A percentile compares a stretch with the other conserved stretches of the same genome.
These are phyloP conservation scores for Apeira syringaria DNA, from an alignment of 2,888 invertebrate species.

Conservation along the genomic window DNA sequence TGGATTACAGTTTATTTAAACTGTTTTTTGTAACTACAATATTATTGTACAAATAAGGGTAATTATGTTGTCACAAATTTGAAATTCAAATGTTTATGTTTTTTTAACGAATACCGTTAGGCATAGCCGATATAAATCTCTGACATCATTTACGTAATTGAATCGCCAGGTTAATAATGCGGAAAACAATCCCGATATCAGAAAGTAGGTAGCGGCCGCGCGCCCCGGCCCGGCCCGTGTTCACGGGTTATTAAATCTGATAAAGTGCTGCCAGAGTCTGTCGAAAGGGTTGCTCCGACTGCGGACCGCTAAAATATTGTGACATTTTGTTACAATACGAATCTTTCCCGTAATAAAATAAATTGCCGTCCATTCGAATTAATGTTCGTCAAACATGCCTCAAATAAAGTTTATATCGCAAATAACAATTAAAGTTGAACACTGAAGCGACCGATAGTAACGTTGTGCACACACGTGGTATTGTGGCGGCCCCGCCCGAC, in stretches of 20 bases:
- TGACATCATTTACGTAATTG: conserved; percentile 75
- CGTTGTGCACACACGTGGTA: conserved; percentile 58
- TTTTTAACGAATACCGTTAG: conserved; percentile 19
- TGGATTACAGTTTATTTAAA: conserved; percentile 13
- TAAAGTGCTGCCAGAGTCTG: conserved; percentile 63
- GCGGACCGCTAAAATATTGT: conserved; percentile 70
- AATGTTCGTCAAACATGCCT: conserved; percentile 29
- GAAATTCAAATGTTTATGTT: conserved; percentile 18
- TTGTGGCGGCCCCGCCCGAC: conserved; percentile 62
- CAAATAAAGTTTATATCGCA: conserved; percentile 27
- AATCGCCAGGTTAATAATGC: conserved; percentile 79
- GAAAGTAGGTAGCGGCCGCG: conserved; percentile 62
- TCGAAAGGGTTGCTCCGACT: conserved; percentile 71
- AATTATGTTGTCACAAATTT: conserved; percentile 28
- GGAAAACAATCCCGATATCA: conserved; percentile 78
- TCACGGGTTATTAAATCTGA: conserved; percentile 80
- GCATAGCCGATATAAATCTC: conserved; percentile 36
- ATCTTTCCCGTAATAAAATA: conserved; percentile 26
- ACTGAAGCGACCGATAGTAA: conserved; percentile 46
- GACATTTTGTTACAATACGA: conserved; percentile 52
- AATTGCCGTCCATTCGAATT: conserved; percentile 24
- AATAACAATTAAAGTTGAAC: conserved; percentile 32
- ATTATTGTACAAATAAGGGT: conserved; percentile 2
- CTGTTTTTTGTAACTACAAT: conserved; percentile 1
- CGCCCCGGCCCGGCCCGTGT: conserved; percentile 54